Evolutionary conservation across 2,797 vertebrate species (phyloP).

Genomic region (Phataginus tetradactyla): DNA sequence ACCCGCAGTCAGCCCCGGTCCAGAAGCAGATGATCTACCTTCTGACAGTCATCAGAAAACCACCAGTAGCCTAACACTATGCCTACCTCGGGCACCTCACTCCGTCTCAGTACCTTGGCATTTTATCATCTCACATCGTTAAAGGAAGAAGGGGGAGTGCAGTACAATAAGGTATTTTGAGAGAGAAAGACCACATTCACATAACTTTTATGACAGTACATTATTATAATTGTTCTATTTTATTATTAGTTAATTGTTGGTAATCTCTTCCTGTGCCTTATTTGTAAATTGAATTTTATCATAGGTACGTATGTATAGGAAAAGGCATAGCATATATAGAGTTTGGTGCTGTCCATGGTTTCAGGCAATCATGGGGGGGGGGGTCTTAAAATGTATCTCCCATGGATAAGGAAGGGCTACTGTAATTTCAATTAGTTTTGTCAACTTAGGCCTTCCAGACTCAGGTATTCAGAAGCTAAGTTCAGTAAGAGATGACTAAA

Average conservation of each 20-base stretch:
- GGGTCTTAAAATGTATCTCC: not conserved
- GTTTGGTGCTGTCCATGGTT: not conserved
- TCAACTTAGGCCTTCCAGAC: not conserved
- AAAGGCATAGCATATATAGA: not conserved
- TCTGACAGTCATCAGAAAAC: not conserved
- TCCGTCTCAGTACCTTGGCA: not conserved
- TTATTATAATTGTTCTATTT: not conserved
- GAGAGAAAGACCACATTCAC: not conserved
- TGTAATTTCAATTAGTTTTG: not conserved
- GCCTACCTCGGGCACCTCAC: not conserved
- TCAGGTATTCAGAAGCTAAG: not conserved
- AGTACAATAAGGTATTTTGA: not conserved
- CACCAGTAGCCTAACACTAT: not conserved
- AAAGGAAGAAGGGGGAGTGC: not conserved
- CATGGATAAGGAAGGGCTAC: not conserved
- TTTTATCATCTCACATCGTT: not conserved
- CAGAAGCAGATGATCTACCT: not conserved
- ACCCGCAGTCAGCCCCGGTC: not conserved
- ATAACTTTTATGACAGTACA: not conserved
- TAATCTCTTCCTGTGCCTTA: not conserved
- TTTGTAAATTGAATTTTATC: not conserved
- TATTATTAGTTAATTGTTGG: not conserved
- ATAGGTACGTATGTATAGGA: not conserved
- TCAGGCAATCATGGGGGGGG: not conserved
- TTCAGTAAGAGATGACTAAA: not conserved